A percentile compares a stretch with the other conserved stretches of the same genome.
Evolutionary conservation across 1,140 invertebrate genomes (phyloP).

Genomic region (Oreohelix idahoensis): DNA sequence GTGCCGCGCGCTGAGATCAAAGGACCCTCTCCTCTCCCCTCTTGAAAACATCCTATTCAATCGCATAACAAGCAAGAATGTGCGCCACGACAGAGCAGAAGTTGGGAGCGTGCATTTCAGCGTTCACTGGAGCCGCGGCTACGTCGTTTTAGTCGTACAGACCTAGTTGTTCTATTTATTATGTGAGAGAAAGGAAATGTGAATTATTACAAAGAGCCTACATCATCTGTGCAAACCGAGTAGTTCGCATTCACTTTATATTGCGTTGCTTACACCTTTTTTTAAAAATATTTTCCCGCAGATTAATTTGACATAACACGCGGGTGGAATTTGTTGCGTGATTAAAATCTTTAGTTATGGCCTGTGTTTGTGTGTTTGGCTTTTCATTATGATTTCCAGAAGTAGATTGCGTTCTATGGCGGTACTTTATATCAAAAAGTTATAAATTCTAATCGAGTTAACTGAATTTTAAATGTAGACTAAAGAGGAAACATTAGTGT

Average conservation of each 20-base stretch:
- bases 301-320: conserved; percentile 12
- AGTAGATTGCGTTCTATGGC: conserved; percentile 10
- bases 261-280: too few relatives aligned
- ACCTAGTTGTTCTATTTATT: not conserved
- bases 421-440: conserved; percentile 7
- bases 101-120: conserved; percentile 5
- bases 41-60: conserved; percentile 61
- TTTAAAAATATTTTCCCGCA: not conserved
- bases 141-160: not conserved
- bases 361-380: not conserved
- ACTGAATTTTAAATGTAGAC: conserved; percentile 7
- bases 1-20: conserved; percentile 62
- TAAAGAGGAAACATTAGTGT: too few relatives aligned
- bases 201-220: not conserved
- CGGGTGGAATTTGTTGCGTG: not conserved
- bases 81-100: conserved; percentile 48
- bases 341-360: too few relatives aligned
- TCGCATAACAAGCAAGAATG: conserved; percentile 62
- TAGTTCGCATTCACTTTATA: too few relatives aligned
- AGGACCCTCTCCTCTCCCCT: conserved; percentile 46
- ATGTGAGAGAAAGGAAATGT: not conserved
- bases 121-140: conserved; percentile 23
- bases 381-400: not conserved
- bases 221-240: not conserved
- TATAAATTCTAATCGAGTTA: conserved; percentile 4